phyloP scores from a whole-genome alignment of 2,113 vertebrate genomes.

The Cygnus buccinator region DNA sequence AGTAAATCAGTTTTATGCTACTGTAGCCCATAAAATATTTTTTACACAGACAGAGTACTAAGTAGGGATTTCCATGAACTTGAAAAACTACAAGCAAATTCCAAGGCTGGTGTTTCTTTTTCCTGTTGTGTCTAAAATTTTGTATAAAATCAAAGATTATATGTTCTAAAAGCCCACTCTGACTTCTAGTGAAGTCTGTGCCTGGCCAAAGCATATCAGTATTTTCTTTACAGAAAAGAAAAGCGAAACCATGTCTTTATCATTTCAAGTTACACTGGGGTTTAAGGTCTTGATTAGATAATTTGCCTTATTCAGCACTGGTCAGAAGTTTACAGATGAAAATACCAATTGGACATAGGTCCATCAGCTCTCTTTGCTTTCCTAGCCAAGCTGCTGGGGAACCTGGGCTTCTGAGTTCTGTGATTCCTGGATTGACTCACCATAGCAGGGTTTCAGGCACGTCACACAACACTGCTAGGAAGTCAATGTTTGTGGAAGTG shows the following conservation, averaged over 20 bases:
- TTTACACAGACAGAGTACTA: neutral
- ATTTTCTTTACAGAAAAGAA: neutral
- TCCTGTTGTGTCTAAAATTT: neutral
- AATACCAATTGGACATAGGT: neutral
- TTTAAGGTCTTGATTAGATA: conserved; percentile 10
- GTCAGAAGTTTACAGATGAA: neutral
- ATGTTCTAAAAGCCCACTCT: neutral
- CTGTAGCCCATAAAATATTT: neutral
- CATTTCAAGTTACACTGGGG: neutral
- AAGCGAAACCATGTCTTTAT: neutral
- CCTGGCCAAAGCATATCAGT: neutral
- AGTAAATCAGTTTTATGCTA: neutral
- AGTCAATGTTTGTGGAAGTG: conserved; percentile 2
- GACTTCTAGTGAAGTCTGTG: neutral
- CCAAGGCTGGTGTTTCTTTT: neutral
- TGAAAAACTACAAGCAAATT: neutral
- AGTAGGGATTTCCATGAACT: neutral
- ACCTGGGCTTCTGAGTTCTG: neutral
- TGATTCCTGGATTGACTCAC: neutral
- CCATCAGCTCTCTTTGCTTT: neutral
- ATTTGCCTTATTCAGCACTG: neutral
- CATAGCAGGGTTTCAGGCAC: neutral
- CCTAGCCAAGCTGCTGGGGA: neutral
- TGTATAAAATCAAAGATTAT: neutral
- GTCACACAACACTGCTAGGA: neutral